Conservation (phyloP, 2,888 invertebrate genomes). For the Chironomus riparius region DNA sequence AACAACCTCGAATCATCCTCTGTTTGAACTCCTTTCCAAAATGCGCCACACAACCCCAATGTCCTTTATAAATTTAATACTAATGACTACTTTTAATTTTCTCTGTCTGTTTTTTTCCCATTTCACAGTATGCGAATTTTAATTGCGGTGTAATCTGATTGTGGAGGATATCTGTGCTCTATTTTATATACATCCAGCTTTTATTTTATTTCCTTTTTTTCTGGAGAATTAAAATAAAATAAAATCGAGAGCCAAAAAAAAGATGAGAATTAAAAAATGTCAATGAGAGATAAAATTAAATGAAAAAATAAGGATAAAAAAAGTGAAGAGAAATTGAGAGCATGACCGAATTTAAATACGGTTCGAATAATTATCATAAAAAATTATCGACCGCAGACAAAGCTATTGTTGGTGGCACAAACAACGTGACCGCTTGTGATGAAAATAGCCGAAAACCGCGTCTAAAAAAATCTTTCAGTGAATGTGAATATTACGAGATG, state of each 20-base stretch:
- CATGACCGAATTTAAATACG: constrained; percentile 24
- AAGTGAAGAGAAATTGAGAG: neutral
- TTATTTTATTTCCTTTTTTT: neutral
- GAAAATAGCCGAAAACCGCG: neutral
- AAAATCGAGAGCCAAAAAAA: neutral
- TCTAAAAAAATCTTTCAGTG: constrained; percentile 21
- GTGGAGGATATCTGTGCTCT: neutral
- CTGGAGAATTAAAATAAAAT: neutral
- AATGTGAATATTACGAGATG: constrained; percentile 20
- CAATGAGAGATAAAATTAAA: constrained; percentile 4
- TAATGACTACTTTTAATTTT: too few species aligned
- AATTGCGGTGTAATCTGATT: constrained; percentile 4
- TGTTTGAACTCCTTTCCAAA: too few species aligned
- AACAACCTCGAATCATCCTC: neutral
- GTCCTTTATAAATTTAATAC: too few species aligned
- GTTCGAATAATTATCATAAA: constrained; percentile 20
- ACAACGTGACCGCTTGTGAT: neutral
- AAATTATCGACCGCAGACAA: constrained; percentile 13
- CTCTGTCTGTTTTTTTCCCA: neutral
- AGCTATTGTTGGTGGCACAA: neutral
- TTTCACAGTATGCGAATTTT: neutral
- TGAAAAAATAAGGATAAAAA: neutral
- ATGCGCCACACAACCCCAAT: neutral
- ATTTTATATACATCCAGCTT: neutral
- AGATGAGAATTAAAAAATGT: neutral